Evolutionary conservation across 2,797 vertebrate genomes (phyloP).

Genomic region (Cercopithecus petaurista): DNA sequence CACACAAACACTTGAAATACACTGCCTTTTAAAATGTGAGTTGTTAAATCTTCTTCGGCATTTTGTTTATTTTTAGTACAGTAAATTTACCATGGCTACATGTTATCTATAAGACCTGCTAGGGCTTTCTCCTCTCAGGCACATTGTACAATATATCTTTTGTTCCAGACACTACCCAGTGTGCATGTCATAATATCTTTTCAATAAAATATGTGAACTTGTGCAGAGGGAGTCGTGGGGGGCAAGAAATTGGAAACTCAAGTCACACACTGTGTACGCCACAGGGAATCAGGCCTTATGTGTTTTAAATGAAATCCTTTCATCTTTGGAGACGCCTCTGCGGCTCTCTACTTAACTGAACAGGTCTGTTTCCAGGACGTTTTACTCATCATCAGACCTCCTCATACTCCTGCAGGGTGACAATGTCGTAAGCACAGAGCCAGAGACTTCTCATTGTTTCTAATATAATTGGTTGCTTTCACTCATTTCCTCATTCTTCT

Average conservation of each 20-base stretch:
- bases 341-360: slow-evolving; percentile 37
- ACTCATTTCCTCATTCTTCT: slow-evolving; percentile 27
- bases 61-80: slow-evolving; percentile 70
- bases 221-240: slow-evolving; percentile 30
- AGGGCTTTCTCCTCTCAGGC: slow-evolving; percentile 35
- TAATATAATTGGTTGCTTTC: slow-evolving; percentile 48
- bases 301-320: slow-evolving; percentile 69
- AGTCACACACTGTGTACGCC: slow-evolving; percentile 63
- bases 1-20: not conserved
- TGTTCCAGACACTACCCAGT: slow-evolving; percentile 32
- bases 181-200: slow-evolving; percentile 54
- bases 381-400: slow-evolving; percentile 48
- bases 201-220: slow-evolving; percentile 78
- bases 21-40: not conserved
- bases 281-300: slow-evolving; percentile 46
- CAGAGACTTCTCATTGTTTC: slow-evolving; percentile 57
- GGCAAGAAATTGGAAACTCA: slow-evolving; percentile 76
- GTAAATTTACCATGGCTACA: slow-evolving; percentile 61
- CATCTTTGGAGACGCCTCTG: slow-evolving; percentile 65
- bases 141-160: slow-evolving; percentile 59
- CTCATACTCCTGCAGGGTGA: not conserved
- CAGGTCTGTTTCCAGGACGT: slow-evolving; percentile 58
- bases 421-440: not conserved
- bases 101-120: slow-evolving; percentile 67
- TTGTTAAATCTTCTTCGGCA: slow-evolving; percentile 1